These are phyloP conservation scores for Cariama cristata DNA, from an alignment of 2,113 vertebrate species.

Conservation along the genomic window DNA sequence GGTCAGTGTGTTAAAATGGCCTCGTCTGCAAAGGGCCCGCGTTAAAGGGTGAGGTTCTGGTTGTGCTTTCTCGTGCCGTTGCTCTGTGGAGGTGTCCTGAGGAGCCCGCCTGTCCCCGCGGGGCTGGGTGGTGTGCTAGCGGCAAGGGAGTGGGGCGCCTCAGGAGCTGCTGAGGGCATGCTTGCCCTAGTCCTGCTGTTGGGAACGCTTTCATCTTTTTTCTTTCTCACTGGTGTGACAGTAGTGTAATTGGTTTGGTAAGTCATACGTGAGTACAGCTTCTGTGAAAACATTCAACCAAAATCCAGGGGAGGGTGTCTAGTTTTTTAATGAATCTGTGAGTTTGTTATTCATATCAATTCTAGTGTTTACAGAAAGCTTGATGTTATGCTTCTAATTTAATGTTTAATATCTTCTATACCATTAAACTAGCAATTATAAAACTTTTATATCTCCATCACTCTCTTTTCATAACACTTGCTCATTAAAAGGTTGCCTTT, in stretches of 20 bases:
- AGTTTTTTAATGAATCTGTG: not conserved
- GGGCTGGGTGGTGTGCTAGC: not conserved
- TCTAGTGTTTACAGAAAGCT: not conserved
- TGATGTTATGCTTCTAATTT: not conserved
- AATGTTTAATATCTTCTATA: not conserved
- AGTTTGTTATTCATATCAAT: not conserved
- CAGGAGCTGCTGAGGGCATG: rapidly evolving
- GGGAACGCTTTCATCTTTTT: rapidly evolving
- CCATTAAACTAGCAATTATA: not conserved
- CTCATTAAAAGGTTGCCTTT: not conserved
- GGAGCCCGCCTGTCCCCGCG: rapidly evolving
- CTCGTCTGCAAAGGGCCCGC: rapidly evolving
- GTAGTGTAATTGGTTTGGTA: not conserved
- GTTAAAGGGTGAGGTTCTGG: rapidly evolving
- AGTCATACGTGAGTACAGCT: not conserved
- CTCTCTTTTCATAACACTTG: not conserved
- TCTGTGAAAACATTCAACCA: not conserved
- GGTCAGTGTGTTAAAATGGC: too few species aligned
- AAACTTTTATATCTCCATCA: not conserved
- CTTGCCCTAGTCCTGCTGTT: rapidly evolving
- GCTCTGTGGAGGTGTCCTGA: too few species aligned
- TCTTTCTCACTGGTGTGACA: not conserved
- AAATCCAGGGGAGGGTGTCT: rapidly evolving
- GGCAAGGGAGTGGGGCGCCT: rapidly evolving
- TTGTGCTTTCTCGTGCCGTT: rapidly evolving